Conservation (phyloP, 2,113 vertebrate species). For the Hippoglossus stenolepis region DNA sequence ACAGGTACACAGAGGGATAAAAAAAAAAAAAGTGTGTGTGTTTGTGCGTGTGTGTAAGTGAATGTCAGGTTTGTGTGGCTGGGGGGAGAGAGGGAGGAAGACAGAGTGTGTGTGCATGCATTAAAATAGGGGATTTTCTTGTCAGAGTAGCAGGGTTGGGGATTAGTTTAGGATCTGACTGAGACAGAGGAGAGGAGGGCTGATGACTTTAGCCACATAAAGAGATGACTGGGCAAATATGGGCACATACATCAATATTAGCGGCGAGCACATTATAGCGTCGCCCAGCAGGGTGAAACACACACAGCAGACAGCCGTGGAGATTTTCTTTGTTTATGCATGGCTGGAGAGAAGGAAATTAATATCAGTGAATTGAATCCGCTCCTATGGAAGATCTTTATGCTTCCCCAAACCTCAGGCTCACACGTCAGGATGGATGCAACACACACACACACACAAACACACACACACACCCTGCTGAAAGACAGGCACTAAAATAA, state of each 20-base stretch:
- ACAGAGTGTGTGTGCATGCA: conserved; percentile 78
- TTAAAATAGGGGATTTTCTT: conserved; percentile 85
- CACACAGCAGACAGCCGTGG: conserved; percentile 50
- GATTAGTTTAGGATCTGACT: conserved; percentile 85
- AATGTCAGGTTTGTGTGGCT: conserved; percentile 26
- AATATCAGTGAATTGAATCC: conserved; percentile 81
- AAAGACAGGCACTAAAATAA: conserved; percentile 94
- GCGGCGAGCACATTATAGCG: conserved; percentile 62
- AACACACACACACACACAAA: conserved; percentile 25
- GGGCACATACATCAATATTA: conserved; percentile 79
- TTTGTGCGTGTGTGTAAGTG: conserved; percentile 8
- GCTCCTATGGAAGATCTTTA: conserved; percentile 79
- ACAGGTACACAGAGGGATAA: conserved; percentile 62
- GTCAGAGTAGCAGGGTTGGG: conserved; percentile 81
- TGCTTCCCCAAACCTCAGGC: conserved; percentile 70
- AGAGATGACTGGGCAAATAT: conserved; percentile 82
- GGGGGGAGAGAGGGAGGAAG: conserved; percentile 50
- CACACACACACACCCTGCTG: conserved; percentile 48
- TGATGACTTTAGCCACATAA: conserved; percentile 81
- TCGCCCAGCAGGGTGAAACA: conserved; percentile 56
- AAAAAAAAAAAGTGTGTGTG: conserved; percentile 32
- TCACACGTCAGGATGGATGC: conserved; percentile 60
- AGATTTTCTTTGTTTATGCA: conserved; percentile 80
- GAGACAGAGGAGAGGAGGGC: conserved; percentile 78
- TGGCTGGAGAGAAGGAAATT: conserved; percentile 76